Evolutionary conservation across 2,113 vertebrate species (phyloP).

Genomic region (Regulus satrapa): DNA sequence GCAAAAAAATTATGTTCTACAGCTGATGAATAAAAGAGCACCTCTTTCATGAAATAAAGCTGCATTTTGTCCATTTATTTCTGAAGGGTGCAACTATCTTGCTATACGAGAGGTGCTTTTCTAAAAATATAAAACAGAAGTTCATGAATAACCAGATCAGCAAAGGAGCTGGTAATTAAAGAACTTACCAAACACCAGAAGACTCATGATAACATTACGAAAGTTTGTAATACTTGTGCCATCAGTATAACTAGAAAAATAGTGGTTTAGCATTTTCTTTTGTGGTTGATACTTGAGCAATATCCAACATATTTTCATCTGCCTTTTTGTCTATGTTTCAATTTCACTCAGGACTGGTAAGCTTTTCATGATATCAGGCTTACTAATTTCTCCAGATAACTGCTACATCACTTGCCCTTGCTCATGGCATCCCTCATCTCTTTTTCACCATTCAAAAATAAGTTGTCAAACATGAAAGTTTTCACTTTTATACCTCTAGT

Average conservation of each 20-base stretch:
- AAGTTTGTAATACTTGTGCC: neutral
- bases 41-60: neutral
- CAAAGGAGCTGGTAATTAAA: neutral
- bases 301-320: neutral
- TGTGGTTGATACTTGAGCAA: neutral
- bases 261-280: neutral
- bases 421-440: neutral
- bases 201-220: neutral
- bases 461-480: neutral
- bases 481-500: neutral
- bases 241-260: neutral
- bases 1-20: neutral
- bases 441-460: neutral
- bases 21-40: neutral
- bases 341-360: neutral
- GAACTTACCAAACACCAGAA: neutral
- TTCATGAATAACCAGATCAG: neutral
- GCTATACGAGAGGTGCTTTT: neutral
- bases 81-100: neutral
- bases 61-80: neutral
- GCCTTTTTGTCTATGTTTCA: neutral
- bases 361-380: neutral
- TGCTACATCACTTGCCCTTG: neutral
- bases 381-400: neutral
- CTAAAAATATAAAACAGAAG: neutral